A percentile compares a stretch with the other conserved stretches of the same genome.
Evolutionary conservation across 2,888 invertebrate species (phyloP).

Genomic region (Brachyptera risi): DNA sequence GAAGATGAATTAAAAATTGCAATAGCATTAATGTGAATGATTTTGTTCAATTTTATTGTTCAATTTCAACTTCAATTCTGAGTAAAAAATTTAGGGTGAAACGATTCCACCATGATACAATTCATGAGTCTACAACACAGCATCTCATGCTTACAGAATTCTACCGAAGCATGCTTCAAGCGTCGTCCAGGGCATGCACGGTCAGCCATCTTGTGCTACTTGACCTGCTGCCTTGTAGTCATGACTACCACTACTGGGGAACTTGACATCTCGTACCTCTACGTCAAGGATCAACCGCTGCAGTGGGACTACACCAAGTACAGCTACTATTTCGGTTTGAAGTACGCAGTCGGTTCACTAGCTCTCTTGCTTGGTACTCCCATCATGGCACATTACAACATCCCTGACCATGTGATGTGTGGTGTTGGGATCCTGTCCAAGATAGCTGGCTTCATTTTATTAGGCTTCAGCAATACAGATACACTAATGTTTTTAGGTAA

Average conservation of each 20-base stretch:
- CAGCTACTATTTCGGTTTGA: slow-evolving; percentile 37
- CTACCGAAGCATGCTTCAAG: slow-evolving; percentile 36
- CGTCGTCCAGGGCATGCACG: slow-evolving; percentile 35
- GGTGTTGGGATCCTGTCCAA: slow-evolving; percentile 43
- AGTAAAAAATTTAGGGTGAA: no score
- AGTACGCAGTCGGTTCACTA: slow-evolving; percentile 25
- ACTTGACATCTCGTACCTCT: slow-evolving; percentile 37
- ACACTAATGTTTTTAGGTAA: slow-evolving; percentile 43
- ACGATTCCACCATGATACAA: no score
- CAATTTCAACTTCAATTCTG: no score
- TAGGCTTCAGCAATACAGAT: slow-evolving; percentile 40
- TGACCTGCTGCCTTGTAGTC: slow-evolving; percentile 35
- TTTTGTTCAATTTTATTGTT: no score
- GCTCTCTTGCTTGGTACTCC: slow-evolving; percentile 40
- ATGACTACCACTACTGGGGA: slow-evolving; percentile 39
- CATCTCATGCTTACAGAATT: slow-evolving; percentile 35
- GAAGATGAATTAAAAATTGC: no score
- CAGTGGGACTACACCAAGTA: slow-evolving; percentile 41
- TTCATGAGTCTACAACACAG: no score
- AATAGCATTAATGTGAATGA: no score
- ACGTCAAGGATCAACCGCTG: slow-evolving; percentile 42
- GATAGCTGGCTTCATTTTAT: slow-evolving; percentile 40
- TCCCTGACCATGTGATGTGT: slow-evolving; percentile 41
- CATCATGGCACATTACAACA: slow-evolving; percentile 33
- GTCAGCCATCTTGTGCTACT: slow-evolving; percentile 34